Evolutionary conservation across 2,888 invertebrate species (phyloP).

Genomic region (Clitarchus hookeri): DNA sequence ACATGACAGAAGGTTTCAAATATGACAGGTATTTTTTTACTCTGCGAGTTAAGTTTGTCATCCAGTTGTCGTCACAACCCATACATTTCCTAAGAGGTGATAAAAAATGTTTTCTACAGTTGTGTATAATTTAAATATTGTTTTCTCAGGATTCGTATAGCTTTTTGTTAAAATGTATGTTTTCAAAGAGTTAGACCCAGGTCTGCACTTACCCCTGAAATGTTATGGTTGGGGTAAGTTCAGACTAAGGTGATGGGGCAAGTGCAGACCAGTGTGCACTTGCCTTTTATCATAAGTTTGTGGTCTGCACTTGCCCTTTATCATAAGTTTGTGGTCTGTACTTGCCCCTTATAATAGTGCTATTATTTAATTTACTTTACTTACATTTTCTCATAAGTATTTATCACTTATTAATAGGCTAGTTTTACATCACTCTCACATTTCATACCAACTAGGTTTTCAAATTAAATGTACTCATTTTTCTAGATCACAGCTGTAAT

Average conservation of each 20-base stretch:
- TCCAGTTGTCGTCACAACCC: not conserved
- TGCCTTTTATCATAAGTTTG: no score
- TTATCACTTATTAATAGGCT: no score
- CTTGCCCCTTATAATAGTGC: no score
- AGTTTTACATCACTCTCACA: no score
- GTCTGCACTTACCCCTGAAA: not conserved
- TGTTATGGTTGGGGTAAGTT: conserved; percentile 6
- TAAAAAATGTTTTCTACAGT: not conserved
- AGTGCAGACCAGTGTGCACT: conserved; percentile 19
- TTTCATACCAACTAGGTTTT: no score
- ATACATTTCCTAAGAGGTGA: not conserved
- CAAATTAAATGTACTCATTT: no score
- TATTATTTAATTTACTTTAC: no score
- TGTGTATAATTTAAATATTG: not conserved
- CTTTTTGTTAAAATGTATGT: not conserved
- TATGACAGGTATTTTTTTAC: not conserved
- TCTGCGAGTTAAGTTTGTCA: not conserved
- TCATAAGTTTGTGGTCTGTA: not conserved
- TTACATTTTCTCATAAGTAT: no score
- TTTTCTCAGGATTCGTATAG: not conserved
- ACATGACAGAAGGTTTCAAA: not conserved
- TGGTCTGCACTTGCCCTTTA: conserved; percentile 21
- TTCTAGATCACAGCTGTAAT: not conserved
- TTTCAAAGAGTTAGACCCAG: not conserved
- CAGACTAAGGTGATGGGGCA: not conserved